A percentile compares a stretch with the other conserved stretches of the same genome.
Conservation (phyloP, 2,888 invertebrate genomes). For the Creontiades dilutus region DNA sequence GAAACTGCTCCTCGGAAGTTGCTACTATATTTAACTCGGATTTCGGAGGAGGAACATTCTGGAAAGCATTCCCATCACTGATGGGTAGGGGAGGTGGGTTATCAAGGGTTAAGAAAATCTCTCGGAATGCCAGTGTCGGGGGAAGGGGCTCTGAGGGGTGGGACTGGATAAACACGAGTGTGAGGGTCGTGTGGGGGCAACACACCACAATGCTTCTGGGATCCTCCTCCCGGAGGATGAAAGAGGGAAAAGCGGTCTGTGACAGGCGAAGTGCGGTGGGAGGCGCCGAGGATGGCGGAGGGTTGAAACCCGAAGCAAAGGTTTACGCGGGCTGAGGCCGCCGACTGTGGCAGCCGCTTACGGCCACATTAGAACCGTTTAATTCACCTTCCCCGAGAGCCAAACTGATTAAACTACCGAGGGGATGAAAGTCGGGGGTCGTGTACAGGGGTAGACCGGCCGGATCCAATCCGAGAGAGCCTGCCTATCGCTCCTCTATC, state of each 20-base stretch:
- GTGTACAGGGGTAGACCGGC: background rate
- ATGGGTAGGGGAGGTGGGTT: background rate
- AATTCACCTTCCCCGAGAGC: background rate
- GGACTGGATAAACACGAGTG: background rate
- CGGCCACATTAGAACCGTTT: constrained; percentile 7
- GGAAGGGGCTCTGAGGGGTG: background rate
- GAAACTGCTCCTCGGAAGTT: background rate
- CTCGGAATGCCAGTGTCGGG: background rate
- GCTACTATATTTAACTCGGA: constrained; percentile 28
- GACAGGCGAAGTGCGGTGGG: background rate
- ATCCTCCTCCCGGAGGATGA: background rate
- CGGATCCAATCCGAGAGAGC: background rate
- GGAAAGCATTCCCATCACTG: constrained; percentile 6
- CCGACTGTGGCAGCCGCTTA: background rate
- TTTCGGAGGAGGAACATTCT: background rate
- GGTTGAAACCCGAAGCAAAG: constrained; percentile 2
- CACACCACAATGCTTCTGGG: background rate
- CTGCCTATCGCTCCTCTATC: background rate
- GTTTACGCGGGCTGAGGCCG: background rate
- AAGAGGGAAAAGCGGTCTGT: no score
- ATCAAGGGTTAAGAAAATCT: constrained; percentile 26
- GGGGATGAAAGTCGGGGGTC: background rate
- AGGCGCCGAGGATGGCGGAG: background rate
- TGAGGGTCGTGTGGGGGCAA: background rate
- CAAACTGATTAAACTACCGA: constrained; percentile 1